A percentile compares a stretch with the other conserved stretches of the same genome.
phyloP scores from a whole-genome alignment of 1,140 invertebrate species.

The Halictus rubicundus region DNA sequence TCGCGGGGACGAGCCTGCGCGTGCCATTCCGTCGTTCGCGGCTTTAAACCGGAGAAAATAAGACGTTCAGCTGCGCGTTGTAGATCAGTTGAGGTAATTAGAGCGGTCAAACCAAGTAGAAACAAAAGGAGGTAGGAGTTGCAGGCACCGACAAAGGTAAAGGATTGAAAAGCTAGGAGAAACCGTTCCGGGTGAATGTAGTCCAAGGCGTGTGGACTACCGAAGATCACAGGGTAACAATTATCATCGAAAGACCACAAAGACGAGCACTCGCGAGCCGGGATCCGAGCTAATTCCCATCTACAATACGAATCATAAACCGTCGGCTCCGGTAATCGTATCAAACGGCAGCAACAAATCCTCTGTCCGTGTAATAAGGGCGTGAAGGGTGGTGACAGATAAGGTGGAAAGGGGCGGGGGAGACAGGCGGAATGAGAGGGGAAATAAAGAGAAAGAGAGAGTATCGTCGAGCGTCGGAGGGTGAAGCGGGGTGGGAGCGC shows the following conservation, averaged over 20 bases:
- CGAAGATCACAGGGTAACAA: not conserved
- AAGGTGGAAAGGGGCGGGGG: not conserved
- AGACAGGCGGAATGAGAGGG: not conserved
- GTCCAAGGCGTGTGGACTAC: no score
- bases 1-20: constrained; percentile 20
- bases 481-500: not conserved
- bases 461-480: not conserved
- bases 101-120: no score
- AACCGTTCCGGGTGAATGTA: no score
- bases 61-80: no score
- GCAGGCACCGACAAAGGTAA: no score
- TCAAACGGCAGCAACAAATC: constrained; percentile 44
- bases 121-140: no score
- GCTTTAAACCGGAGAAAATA: no score
- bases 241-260: not conserved
- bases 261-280: not conserved
- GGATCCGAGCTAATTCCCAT: not conserved
- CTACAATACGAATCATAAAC: not conserved
- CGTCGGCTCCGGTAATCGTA: constrained; percentile 36
- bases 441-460: constrained; percentile 25
- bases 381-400: not conserved
- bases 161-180: no score
- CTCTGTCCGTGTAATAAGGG: constrained; percentile 39
- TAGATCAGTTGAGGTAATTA: no score
- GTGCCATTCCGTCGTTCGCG: not conserved